Evolutionary conservation across 2,888 invertebrate species (phyloP), one percentile per base, ranked within the genome.

Genomic region (Volucella bombylans): DNA sequence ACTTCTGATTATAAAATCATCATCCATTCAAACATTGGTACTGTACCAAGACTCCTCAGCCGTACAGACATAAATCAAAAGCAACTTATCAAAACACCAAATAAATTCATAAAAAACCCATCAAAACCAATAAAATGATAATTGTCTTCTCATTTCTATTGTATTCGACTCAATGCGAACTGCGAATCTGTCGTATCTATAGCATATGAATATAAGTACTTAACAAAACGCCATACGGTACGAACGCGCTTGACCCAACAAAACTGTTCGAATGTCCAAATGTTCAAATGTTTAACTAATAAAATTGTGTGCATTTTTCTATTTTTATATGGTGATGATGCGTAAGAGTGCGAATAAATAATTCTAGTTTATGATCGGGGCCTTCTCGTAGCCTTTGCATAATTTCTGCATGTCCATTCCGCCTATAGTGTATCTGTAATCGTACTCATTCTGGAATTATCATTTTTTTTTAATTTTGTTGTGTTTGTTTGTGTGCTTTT

Each of bases 301-400:
- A 79, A 79, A 82, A 79, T 43, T 73, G 68, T 31, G 31, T 74
- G 79, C 83, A 69, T 83, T 65, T 79, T 68, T 80, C 49, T 71
- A 65, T 69, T 83, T 83, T 65, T 79, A 79, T 83, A 65, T 69
- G 71, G 14, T 69, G 83, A 65, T 80, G 83, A 83, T 67, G 74
- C 65, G 65, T 54, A 79, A 55, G 71, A 83, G 65, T 65, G 74
- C 83, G 50, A 79, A 83, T 83, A 83, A 83, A 83, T 83, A 74
- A 74, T 55, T 61, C 59, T 47, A 68, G 47, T 83, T 83, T 79
- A 83, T 83, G 65, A 39, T 31, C 31, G 31, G 31, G 31, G 4
- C 31, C 31, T 6, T 6, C 6, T 31, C 31, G 6, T 31, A 15
- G 68, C 41, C 65, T 79, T 80, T 79, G 69, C 67, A 61, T 61